Percentiles rank a stretch among this genome's conserved stretches.
Evolutionary conservation across 2,113 vertebrate genomes (phyloP).

Genomic region (Chionodraco myersi): DNA sequence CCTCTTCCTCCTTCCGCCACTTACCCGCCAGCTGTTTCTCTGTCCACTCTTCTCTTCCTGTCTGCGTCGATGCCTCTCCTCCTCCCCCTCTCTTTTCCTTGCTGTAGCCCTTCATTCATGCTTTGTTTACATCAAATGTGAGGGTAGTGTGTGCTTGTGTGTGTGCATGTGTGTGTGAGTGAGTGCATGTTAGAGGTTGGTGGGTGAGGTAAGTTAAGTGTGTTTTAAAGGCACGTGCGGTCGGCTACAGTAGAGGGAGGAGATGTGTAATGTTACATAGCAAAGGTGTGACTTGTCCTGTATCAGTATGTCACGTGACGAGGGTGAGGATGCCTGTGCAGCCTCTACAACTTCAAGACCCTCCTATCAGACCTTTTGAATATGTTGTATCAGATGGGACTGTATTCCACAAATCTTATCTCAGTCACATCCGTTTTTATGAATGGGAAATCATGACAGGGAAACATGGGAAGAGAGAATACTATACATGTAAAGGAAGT

Average conservation of each 20-base stretch:
- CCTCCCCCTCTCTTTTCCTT: constrained; percentile 11
- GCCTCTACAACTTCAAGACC: background rate
- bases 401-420: background rate
- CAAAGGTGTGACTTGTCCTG: background rate
- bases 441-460: constrained; percentile 72
- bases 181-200: constrained; percentile 10
- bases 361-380: background rate
- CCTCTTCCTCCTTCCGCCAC: constrained; percentile 50
- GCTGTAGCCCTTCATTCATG: constrained; percentile 76
- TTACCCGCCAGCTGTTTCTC: constrained; percentile 68
- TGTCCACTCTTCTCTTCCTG: constrained; percentile 62
- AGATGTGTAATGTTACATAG: constrained; percentile 20
- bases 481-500: constrained; percentile 39
- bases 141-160: constrained; percentile 32
- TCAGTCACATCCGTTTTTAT: constrained; percentile 65
- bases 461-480: constrained; percentile 48
- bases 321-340: background rate
- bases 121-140: constrained; percentile 76
- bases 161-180: constrained; percentile 11
- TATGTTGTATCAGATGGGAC: constrained; percentile 12
- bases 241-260: constrained; percentile 35
- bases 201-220: constrained; percentile 43
- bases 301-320: background rate
- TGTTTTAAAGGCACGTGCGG: constrained; percentile 57
- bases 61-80: constrained; percentile 52